Evolutionary conservation across 2,797 vertebrate genomes (phyloP), one percentile per base, ranked within the genome.

Genomic region (Danio albolineatus): DNA sequence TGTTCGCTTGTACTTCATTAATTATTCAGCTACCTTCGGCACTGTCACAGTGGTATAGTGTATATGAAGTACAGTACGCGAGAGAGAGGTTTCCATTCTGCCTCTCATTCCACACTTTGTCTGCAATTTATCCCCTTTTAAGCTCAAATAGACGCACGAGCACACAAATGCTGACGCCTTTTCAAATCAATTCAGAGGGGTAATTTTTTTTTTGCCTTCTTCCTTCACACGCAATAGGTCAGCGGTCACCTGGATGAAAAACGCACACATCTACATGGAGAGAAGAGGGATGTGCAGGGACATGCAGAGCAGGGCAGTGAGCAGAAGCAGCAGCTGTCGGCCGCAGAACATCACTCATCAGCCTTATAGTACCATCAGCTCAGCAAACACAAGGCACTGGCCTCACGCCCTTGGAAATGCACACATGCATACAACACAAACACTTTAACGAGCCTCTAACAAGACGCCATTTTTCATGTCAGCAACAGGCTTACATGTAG

Each of bases 291-390:
- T 92, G 89, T 90, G 84, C 84, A 86, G 87, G 86, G 86, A 92
- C 90, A 88, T 86, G 87, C 83, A 83, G 65, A 77, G 76, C 76
- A 70, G 83, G 66, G 64, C 62, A 81, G 79, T 67, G 6, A 71
- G 53, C 60, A 59, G 17, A 28, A 28, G 28, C 83, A 89, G 93
- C 94, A 95, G 94, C 94, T 94, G 94, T 88, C 84, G 89, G 89
- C 85, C 88, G 91, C 81, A 86, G 87, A 89, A 86, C 88, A 91
- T 91, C 89, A 89, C 90, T 92, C 91, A 86, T 85, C 88, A 88
- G 87, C 73, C 79, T 82, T 81, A 80, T 54, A 81, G 69, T 41
- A 56, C 86, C 86, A 86, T 89, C 70, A 82, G 80, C 80, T 86
- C 73, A 74, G 73, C 85, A 88, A 82, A 84, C 83, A 83, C 53